phyloP scores from a whole-genome alignment of 2,113 vertebrate genomes.

The Coreoperca whiteheadi region DNA sequence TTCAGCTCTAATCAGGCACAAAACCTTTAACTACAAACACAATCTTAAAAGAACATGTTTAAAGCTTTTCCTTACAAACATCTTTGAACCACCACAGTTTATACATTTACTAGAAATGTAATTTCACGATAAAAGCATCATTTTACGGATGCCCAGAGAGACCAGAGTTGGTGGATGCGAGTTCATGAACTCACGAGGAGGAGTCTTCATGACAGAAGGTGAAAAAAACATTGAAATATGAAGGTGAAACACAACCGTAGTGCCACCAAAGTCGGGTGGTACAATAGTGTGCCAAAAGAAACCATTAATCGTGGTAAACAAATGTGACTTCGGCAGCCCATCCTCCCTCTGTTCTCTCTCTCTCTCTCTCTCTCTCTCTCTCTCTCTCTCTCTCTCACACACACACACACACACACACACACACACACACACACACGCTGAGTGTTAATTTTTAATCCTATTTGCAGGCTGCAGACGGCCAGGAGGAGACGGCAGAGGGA shows the following conservation, averaged over 20 bases:
- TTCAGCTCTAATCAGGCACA: neutral
- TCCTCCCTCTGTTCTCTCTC: neutral
- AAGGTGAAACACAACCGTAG: neutral
- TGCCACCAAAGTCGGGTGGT: neutral
- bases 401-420: neutral
- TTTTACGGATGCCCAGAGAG: neutral
- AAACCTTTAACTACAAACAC: neutral
- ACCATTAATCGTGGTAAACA: constrained; percentile 26
- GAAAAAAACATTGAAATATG: neutral
- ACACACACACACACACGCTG: constrained; percentile 4
- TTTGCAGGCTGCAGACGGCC: constrained; percentile 50
- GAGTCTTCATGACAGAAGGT: neutral
- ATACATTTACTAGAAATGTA: neutral
- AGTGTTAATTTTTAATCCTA: constrained; percentile 70
- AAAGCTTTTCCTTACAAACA: too few species aligned
- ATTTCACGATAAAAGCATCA: neutral
- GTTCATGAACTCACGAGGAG: neutral
- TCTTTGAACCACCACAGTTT: neutral
- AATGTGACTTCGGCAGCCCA: constrained; percentile 21
- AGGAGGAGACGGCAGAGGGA: constrained; percentile 29
- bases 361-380: neutral
- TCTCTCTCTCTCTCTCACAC: neutral
- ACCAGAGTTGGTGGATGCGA: neutral
- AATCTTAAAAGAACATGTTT: too few species aligned
- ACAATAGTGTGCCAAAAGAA: neutral